phyloP scores from a whole-genome alignment of 2,888 invertebrate species.

The Spodoptera picta region DNA sequence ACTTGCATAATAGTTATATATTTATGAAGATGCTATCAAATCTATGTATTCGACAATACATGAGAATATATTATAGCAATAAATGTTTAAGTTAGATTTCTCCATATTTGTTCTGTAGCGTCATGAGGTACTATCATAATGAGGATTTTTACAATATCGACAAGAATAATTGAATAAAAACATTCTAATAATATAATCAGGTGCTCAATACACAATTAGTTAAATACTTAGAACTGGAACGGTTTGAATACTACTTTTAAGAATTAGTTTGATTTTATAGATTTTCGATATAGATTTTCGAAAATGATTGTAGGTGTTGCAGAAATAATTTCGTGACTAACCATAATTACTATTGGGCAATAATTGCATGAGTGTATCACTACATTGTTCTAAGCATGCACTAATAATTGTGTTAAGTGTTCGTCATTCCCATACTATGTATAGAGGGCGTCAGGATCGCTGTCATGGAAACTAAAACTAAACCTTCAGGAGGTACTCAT shows the following conservation, averaged over 20 bases:
- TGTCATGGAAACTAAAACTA: background rate
- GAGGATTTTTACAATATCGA: slow-evolving; percentile 32
- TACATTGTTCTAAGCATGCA: slow-evolving; percentile 51
- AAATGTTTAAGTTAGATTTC: slow-evolving; percentile 39
- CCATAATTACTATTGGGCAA: slow-evolving; percentile 40
- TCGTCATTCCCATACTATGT: slow-evolving; percentile 36
- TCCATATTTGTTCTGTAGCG: slow-evolving; percentile 38
- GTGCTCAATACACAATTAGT: slow-evolving; percentile 57
- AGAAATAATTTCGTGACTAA: slow-evolving; percentile 53
- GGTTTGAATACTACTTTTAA: slow-evolving; percentile 38
- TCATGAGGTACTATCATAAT: slow-evolving; percentile 28
- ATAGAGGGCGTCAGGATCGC: slow-evolving; percentile 3
- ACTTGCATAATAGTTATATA: slow-evolving; percentile 52
- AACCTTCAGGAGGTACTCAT: too few species aligned
- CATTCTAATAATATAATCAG: slow-evolving; percentile 43
- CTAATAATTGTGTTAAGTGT: slow-evolving; percentile 43
- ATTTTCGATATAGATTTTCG: slow-evolving; percentile 39
- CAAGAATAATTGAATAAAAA: slow-evolving; percentile 38
- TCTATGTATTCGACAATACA: slow-evolving; percentile 54
- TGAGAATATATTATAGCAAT: slow-evolving; percentile 46
- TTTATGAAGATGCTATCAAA: slow-evolving; percentile 44
- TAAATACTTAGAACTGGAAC: slow-evolving; percentile 38
- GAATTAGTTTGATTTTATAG: slow-evolving; percentile 36
- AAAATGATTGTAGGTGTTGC: slow-evolving; percentile 28
- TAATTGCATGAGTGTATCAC: slow-evolving; percentile 56